These are phyloP conservation scores for Rousettus madagascariensis DNA, from an alignment of 2,797 vertebrate genomes.

Conservation along the genomic window DNA sequence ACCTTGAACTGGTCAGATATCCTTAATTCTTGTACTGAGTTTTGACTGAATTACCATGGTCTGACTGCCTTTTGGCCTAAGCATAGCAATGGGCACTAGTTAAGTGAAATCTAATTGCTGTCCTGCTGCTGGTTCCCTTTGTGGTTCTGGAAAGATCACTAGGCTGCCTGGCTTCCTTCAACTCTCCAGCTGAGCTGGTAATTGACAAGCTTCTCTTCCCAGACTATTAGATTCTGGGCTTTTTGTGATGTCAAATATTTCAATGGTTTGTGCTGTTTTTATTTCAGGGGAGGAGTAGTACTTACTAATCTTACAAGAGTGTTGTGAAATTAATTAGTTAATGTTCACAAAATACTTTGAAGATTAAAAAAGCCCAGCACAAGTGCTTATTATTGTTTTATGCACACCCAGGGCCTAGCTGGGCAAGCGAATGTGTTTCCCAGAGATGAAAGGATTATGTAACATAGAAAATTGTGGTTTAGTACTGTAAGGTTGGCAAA, in stretches of 20 bases:
- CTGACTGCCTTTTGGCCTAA: not conserved
- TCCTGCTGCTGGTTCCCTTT: not conserved
- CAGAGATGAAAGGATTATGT: slow-evolving; percentile 70
- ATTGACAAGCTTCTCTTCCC: slow-evolving; percentile 26
- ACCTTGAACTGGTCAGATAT: slow-evolving; percentile 49
- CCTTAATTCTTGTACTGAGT: not conserved
- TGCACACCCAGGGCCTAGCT: slow-evolving; percentile 36
- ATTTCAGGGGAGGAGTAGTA: slow-evolving; percentile 52
- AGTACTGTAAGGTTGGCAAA: not conserved
- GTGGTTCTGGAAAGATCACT: not conserved
- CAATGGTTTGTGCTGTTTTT: slow-evolving; percentile 31
- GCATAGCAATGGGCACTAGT: not conserved
- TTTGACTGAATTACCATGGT: not conserved
- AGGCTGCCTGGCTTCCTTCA: not conserved
- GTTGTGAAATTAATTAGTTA: slow-evolving; percentile 76
- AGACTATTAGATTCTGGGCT: slow-evolving; percentile 8
- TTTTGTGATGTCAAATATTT: slow-evolving; percentile 60
- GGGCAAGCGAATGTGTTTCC: slow-evolving; percentile 47
- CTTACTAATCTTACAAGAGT: slow-evolving; percentile 59
- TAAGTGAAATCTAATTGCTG: not conserved
- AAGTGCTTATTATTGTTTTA: slow-evolving; percentile 72
- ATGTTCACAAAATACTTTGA: slow-evolving; percentile 75
- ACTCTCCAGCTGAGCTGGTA: not conserved
- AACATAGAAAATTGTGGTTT: slow-evolving; percentile 54
- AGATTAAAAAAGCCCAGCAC: slow-evolving; percentile 65